Base-by-base conservation (phyloP, 1,140 invertebrate species). In the Hetaerina americana region DNA sequence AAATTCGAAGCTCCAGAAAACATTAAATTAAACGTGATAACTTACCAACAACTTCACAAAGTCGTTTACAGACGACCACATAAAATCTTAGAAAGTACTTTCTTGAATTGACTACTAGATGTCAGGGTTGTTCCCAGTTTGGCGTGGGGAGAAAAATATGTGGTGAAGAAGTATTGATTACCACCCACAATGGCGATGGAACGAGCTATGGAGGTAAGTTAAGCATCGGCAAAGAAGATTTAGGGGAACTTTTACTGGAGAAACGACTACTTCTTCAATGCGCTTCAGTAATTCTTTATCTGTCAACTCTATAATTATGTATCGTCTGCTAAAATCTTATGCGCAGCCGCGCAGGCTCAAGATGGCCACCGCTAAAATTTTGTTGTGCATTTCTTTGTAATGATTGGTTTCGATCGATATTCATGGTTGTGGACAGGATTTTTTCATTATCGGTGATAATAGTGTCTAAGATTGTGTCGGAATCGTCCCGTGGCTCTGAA, bases 311-410 rank as follows among this genome's bases (percentile, higher is more conserved):
- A 57, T 57, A 76, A 78, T 75, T 81, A 76, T 76, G 77, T 78
- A 82, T 83, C 80, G 81, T 82, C 81, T 82, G 81, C 79, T 80
- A 77, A 78, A 76, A 75, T 74, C 77, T 79, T 57, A 57, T 57
- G 40, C 40, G 40, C 78, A 82, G 78, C 80, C 77, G 83, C 84
- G 84, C 83, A 85, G 83, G 77, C 84, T 83, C 83, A 84, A 83
- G 77, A 83, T 83, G 77, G 77, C 76, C 70, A 71, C 73, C 68
- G 69, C 70, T 68, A 74, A 73, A 73, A 75, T 71, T 75, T 75
- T 73, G 74, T 75, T 75, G 74, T 73, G 66, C 68, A 69, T 73
- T 72, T 73, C 72, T 72, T 73, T 70, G 71, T 68, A 74, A 75
- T 73, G 75, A 68, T 73, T 74, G 73, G 67, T 72, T 74, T 76